phyloP scores from a whole-genome alignment of 2,888 invertebrate species.

The Urechis unicinctus region DNA sequence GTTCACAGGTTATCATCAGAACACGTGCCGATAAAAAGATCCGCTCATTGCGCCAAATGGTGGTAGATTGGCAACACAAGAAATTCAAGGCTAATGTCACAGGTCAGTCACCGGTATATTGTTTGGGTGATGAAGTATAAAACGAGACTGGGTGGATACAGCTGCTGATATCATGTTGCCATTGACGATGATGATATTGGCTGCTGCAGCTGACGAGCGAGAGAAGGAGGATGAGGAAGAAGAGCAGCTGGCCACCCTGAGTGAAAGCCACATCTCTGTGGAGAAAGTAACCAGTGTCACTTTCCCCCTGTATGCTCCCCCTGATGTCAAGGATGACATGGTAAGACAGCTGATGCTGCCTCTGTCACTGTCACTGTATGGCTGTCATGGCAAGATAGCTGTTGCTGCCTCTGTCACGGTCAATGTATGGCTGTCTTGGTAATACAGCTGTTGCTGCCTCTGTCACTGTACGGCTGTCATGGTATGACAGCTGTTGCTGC shows the following conservation, averaged over 20 bases:
- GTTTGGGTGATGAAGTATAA: background rate
- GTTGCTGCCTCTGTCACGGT: too few species aligned
- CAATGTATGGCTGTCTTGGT: too few species aligned
- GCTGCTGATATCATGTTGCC: too few species aligned
- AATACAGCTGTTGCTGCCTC: too few species aligned
- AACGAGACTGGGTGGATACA: too few species aligned
- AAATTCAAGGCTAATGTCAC: conserved; percentile 16
- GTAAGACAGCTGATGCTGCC: conserved; percentile 1
- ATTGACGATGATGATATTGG: background rate
- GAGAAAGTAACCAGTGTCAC: conserved; percentile 27
- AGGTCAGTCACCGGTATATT: background rate
- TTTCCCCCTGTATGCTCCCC: conserved; percentile 40
- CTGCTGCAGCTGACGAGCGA: background rate
- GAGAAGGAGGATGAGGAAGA: conserved; percentile 3
- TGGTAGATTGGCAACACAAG: conserved; percentile 33
- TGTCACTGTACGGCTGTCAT: too few species aligned
- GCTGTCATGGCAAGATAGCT: too few species aligned
- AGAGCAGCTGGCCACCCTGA: background rate
- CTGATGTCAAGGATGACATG: conserved; percentile 17
- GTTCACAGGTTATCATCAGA: conserved; percentile 34
- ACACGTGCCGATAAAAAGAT: conserved; percentile 33
- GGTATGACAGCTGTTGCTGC: too few species aligned
- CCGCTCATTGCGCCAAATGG: conserved; percentile 25
- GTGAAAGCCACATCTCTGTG: background rate
- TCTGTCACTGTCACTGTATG: too few species aligned